Evolutionary conservation across 1,140 invertebrate species (phyloP), one percentile per base, ranked within the genome.

Genomic region (Drosophila elegans): DNA sequence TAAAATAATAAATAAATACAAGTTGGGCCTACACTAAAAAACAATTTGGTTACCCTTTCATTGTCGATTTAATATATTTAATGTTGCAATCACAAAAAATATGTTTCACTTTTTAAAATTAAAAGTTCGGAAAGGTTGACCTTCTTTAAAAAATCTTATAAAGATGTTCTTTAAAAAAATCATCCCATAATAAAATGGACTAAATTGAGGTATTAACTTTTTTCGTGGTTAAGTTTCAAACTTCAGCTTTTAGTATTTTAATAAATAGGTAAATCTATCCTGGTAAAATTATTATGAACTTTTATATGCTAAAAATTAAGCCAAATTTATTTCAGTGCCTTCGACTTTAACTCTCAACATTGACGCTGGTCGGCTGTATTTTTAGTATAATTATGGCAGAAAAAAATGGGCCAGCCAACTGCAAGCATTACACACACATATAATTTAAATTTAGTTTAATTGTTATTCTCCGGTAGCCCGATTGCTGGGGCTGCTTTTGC

Each of bases 401-500:
- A 56, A 66, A 66, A 77, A 77, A 66, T 64, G 48, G 60, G 54
- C 42, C 42, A 82, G 52, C 59, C 66, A 69, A 68, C 71, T 71
- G 73, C 62, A 74, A 56, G 77, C 66, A 89, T 85, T 90, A 83
- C 79, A 89, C 81, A 89, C 78, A 86, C 78, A 86, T 90, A 90
- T 90, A 90, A 90, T 90, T 90, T 90, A 83, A 90, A 90, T 90
- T 90, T 90, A 90, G 86, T 90, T 90, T 90, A 90, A 90, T 90
- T 90, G 86, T 90, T 90, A 78, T 90, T 90, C 86, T 90, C 88
- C 86, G 82, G 82, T 71, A 71, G 68, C 41, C 67, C 64, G 67
- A 66, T 66, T 76, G 67, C 51, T 60, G 67, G 62, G 80, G 61
- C 53, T 49, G 44, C 52, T n/a, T 64, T 55, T 74, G 60, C 44